Base-by-base conservation (phyloP, 2,888 invertebrate genomes). In the Beris morrisii region DNA sequence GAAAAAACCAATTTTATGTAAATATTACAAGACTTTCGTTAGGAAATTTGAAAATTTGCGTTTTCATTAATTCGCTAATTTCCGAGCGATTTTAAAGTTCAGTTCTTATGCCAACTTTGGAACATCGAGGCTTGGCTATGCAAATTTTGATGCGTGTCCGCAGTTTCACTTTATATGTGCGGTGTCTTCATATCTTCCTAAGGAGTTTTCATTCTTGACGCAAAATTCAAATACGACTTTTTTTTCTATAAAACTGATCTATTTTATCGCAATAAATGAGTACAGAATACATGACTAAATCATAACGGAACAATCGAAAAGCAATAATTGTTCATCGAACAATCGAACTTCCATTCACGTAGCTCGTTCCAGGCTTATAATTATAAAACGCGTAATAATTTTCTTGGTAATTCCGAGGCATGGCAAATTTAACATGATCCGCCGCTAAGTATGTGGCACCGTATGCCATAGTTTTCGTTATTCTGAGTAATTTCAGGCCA, bases 361-460 rank as follows among this genome's bases (percentile, higher is more conserved):
- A 50, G 13, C n/a, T 50, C 15, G 12, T 52, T 13, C 52, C 48
- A 11, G 45, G 66, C 22, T 45, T 57, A 65, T 74, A 75, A 32
- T 74, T 74, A 72, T 86, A 88, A 78, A 92, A 88, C 0, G 87
- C 82, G 44, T 84, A 82, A 71, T 88, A 88, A 76, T 91, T 90
- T 4, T 86, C 84, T 0, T 85, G 81, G 73, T 91, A 92, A 73
- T 91, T 89, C 28, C 90, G 81, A 0, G 90, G 88, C 61, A 92
- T 78, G 7, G 83, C 78, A 73, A 85, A 85, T 63, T 85, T 78
- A 0, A 89, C 81, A 68, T 85, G 84, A 74, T 90, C 89, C 0
- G 93, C 91, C 0, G 91, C 95, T 44, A 95, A 81, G 81, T 91
- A 92, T 0, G 91, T 91, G 0, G 96, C 94, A 0, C 97, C 97